Percentiles rank a stretch among this genome's conserved stretches.
These are phyloP conservation scores for Drosophila kohkoa DNA, from an alignment of 1,140 invertebrate species.

Conservation along the genomic window DNA sequence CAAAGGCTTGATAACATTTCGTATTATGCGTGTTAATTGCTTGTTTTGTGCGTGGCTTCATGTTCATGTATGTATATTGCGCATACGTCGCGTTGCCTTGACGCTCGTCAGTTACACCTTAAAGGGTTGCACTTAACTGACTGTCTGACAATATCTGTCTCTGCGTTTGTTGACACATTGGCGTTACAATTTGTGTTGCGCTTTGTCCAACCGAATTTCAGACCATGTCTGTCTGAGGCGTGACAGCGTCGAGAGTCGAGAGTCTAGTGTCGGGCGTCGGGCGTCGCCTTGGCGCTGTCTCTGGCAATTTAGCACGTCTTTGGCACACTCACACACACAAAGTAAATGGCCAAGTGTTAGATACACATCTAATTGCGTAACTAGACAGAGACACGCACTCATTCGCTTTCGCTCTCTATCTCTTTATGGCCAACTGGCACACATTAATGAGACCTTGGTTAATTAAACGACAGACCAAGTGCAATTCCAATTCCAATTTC, in stretches of 20 bases:
- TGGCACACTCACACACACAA: slow-evolving; percentile 15
- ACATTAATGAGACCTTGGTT: slow-evolving; percentile 24
- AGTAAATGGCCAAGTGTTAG: slow-evolving; percentile 55
- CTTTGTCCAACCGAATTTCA: slow-evolving; percentile 25
- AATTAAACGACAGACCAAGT: slow-evolving; percentile 34
- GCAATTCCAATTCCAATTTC: slow-evolving; percentile 8
- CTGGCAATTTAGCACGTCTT: slow-evolving; percentile 55
- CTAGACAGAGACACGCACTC: slow-evolving; percentile 14
- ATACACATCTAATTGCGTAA: slow-evolving; percentile 52
- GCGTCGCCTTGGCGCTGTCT: slow-evolving; percentile 28
- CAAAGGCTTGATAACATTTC: slow-evolving; percentile 39
- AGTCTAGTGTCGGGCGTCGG: background rate
- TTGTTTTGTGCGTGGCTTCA: slow-evolving; percentile 60
- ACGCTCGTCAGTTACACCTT: slow-evolving; percentile 13
- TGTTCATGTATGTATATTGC: slow-evolving; percentile 47
- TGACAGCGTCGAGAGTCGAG: slow-evolving; percentile 35
- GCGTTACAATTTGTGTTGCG: slow-evolving; percentile 47
- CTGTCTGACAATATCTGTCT: slow-evolving; percentile 21
- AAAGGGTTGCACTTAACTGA: slow-evolving; percentile 63
- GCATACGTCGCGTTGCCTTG: slow-evolving; percentile 71
- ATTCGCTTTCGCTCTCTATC: background rate
- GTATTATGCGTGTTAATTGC: slow-evolving; percentile 79
- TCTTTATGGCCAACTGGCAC: background rate
- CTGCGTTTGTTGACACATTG: slow-evolving; percentile 63
- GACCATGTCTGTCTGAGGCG: slow-evolving; percentile 33